Base-by-base conservation (phyloP, 2,113 vertebrate genomes). In the Ammodramus savannarum region DNA sequence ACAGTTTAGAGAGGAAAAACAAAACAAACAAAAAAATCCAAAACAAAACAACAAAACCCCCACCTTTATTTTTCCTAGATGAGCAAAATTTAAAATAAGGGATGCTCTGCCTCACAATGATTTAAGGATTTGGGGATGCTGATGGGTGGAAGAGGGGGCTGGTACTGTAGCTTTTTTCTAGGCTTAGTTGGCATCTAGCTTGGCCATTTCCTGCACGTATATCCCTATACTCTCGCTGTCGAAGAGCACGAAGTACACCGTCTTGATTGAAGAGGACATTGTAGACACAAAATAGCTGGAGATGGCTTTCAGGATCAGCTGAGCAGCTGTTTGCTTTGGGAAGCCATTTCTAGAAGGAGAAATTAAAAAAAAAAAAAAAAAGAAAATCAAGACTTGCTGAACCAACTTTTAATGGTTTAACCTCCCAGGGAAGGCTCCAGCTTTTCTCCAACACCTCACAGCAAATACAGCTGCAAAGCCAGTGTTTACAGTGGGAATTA, bases 221-320 rank as follows among this genome's bases (percentile, higher is more conserved):
- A 99, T 99, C 80, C 99, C 99, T 97, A 99, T 99, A 98, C 99
- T 99, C 98, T 99, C 99, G 3, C 99, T 99, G 98, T 99, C 99
- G 0, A 99, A 99, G 91, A 99, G 99, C 97, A 99, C 99, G 0
- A 99, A 99, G 98, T 99, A 99, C 87, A 99, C 98, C 0, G 99
- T 99, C 98, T 99, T 99, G 98, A 99, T 99, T 89, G 99, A 99
- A 89, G 99, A 99, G 79, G 99, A 99, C 99, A 99, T 99, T 5
- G 99, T 99, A n/a, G 99, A 98, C 96, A 99, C 99, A 25, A 99
- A 99, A 97, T 99, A 99, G 97, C 97, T 99, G 98, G 99, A 99
- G 97, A 99, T 99, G 97, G 99, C 99, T 97, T 99, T 99, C 82
- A 99, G 98, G 93, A 99, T 99, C 51, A 99, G 98, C 98, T 99